These are phyloP conservation scores for Lasius fuliginosus DNA, from an alignment of 2,888 invertebrate species.

Conservation along the genomic window DNA sequence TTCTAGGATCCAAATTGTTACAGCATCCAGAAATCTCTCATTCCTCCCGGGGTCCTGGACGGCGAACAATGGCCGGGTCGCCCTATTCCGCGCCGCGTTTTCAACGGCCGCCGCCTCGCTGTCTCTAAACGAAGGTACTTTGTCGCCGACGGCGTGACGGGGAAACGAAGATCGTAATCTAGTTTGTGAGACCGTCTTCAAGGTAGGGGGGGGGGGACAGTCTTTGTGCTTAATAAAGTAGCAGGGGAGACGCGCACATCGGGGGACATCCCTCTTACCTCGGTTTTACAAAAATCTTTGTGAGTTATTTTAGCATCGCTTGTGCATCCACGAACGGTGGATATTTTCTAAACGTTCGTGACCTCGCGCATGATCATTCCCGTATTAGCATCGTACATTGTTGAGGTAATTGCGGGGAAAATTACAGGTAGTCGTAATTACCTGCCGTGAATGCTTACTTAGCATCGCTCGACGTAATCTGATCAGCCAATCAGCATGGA, in stretches of 20 bases:
- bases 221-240: constrained; percentile 56
- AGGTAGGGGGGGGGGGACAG: constrained; percentile 58
- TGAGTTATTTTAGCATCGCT: constrained; percentile 12
- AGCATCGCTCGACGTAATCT: constrained; percentile 50
- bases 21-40: constrained; percentile 81
- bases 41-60: constrained; percentile 60
- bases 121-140: constrained; percentile 70
- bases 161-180: constrained; percentile 66
- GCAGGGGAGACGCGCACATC: neutral
- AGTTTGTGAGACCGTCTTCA: constrained; percentile 60
- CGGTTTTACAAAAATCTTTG: constrained; percentile 3
- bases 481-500: constrained; percentile 50
- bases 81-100: constrained; percentile 48
- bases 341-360: constrained; percentile 51
- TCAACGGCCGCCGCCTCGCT: constrained; percentile 58
- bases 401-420: constrained; percentile 41
- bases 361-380: constrained; percentile 42
- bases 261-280: neutral
- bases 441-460: constrained; percentile 49
- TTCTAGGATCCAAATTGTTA: constrained; percentile 79
- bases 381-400: constrained; percentile 48
- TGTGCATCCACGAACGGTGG: constrained; percentile 3
- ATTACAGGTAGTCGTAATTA: constrained; percentile 55
- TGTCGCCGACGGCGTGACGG: constrained; percentile 60
- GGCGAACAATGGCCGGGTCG: constrained; percentile 73